Percentiles rank a stretch among this genome's conserved stretches.
phyloP scores from a whole-genome alignment of 2,113 vertebrate species.

The Otocyon megalotis region DNA sequence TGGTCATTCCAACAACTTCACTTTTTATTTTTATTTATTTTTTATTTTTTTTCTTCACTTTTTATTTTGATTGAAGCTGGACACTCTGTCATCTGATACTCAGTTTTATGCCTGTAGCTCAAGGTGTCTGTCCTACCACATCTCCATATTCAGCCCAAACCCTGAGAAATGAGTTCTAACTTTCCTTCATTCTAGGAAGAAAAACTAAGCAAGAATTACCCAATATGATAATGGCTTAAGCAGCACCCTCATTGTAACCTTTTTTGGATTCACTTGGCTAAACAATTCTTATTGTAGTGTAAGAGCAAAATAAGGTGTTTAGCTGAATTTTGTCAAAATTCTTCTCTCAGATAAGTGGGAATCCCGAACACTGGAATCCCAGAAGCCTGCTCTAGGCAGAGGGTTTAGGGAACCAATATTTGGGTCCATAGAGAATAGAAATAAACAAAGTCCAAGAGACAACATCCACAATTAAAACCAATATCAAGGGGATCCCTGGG shows the following conservation, averaged over 20 bases:
- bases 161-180: neutral
- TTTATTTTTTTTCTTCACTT: neutral
- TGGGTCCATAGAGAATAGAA: neutral
- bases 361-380: neutral
- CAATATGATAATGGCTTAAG: neutral
- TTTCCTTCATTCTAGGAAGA: neutral
- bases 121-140: neutral
- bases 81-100: neutral
- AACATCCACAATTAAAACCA: neutral
- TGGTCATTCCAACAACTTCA: neutral
- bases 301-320: neutral
- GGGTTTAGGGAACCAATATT: neutral
- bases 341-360: neutral
- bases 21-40: neutral
- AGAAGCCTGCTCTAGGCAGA: neutral
- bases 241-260: neutral
- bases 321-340: neutral
- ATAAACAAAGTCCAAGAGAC: neutral
- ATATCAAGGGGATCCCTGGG: too few species aligned
- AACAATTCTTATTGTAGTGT: neutral
- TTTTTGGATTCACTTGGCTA: neutral
- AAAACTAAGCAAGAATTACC: neutral
- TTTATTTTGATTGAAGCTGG: neutral
- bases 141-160: neutral
- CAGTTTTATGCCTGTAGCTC: neutral